A percentile compares a stretch with the other conserved stretches of the same genome.
These are phyloP conservation scores for Pachycephus smyrnensis DNA, from an alignment of 2,888 invertebrate genomes.

Conservation along the genomic window DNA sequence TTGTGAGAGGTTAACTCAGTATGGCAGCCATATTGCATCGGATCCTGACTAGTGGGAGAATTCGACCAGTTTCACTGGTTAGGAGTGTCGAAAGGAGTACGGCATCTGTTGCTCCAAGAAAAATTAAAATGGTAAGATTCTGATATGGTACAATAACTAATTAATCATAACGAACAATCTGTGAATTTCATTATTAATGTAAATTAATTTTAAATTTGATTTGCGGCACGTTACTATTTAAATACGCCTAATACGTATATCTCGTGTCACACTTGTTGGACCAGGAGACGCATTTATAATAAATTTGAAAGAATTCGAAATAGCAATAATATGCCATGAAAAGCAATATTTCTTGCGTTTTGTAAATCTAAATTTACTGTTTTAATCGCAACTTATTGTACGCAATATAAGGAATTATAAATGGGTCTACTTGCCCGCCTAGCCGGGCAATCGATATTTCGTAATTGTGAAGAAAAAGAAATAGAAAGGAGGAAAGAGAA, in stretches of 20 bases:
- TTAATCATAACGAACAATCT: background rate
- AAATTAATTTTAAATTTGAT: background rate
- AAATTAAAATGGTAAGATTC: conserved; percentile 46
- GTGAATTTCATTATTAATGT: background rate
- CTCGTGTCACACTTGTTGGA: background rate
- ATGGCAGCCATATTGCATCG: conserved; percentile 34
- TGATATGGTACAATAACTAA: background rate
- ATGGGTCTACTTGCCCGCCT: background rate
- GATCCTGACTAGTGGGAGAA: conserved; percentile 31
- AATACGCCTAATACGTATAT: background rate
- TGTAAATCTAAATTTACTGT: background rate
- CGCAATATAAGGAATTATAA: background rate
- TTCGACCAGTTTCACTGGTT: conserved; percentile 35
- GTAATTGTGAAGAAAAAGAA: background rate
- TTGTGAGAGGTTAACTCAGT: conserved; percentile 33
- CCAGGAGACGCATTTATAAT: background rate
- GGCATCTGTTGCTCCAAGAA: conserved; percentile 40
- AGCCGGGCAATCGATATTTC: background rate
- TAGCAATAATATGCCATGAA: background rate
- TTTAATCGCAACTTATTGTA: background rate
- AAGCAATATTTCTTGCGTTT: background rate
- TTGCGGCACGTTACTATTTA: background rate
- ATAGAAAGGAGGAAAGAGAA: background rate
- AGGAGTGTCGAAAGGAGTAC: conserved; percentile 35
- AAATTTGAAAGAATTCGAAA: background rate